phyloP scores from a whole-genome alignment of 2,797 vertebrate species.

The Pitangus sulphuratus region DNA sequence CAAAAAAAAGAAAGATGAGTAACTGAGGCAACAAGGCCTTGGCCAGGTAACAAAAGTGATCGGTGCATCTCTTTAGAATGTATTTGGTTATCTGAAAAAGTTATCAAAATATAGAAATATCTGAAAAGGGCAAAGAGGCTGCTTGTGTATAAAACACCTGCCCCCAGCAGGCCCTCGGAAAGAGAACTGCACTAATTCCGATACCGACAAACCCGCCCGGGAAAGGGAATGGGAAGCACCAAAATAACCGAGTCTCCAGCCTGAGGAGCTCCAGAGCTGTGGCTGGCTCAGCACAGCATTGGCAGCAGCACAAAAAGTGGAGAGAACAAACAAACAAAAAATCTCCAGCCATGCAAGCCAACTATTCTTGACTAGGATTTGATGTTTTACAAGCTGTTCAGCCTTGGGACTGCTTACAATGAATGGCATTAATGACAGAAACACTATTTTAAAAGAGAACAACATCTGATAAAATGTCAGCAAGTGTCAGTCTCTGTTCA shows the following conservation, averaged over 20 bases:
- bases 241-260: not conserved
- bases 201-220: not conserved
- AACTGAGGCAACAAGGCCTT: not conserved
- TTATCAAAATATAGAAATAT: not conserved
- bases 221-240: conserved; percentile 28
- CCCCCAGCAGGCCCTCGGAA: not conserved
- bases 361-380: not conserved
- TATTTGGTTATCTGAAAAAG: not conserved
- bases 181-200: not conserved
- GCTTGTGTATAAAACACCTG: rapidly evolving
- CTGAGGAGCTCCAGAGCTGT: not conserved
- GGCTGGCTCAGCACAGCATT: not conserved
- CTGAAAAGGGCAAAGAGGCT: not conserved
- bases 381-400: not conserved
- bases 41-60: not conserved
- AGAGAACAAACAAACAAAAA: not conserved
- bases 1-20: not conserved
- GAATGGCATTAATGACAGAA: not conserved
- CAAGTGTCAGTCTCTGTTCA: not conserved
- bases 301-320: not conserved
- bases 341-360: not conserved
- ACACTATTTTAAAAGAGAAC: not conserved
- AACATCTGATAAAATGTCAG: not conserved
- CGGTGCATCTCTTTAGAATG: not conserved
- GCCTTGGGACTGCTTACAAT: not conserved